Evolutionary conservation across 2,113 vertebrate genomes (phyloP).

Genomic region (Aptenodytes patagonicus): DNA sequence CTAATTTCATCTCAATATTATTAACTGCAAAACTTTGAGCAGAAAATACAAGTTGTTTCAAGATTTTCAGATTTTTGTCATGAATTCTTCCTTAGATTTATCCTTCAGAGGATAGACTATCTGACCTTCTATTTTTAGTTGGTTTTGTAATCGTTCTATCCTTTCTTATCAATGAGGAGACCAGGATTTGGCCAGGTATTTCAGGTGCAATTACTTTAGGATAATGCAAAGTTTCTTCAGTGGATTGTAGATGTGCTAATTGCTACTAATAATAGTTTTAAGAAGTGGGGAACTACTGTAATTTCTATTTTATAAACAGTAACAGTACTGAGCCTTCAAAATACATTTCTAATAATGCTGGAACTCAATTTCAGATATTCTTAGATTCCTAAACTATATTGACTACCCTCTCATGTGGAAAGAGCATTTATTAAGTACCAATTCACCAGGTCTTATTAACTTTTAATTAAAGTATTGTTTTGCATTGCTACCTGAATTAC

Average conservation of each 20-base stretch:
- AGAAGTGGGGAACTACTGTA: neutral
- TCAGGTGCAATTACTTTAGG: neutral
- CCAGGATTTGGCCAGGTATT: neutral
- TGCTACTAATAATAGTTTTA: neutral
- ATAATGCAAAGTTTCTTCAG: neutral
- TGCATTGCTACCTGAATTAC: neutral
- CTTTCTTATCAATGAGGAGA: neutral
- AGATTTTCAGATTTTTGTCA: neutral
- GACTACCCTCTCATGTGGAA: neutral
- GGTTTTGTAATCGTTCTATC: neutral
- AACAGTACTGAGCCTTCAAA: neutral
- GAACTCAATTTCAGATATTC: neutral
- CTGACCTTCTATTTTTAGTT: neutral
- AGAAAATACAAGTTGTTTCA: neutral
- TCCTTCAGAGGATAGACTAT: neutral
- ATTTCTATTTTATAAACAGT: neutral
- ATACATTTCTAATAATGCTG: neutral
- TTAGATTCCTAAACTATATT: neutral
- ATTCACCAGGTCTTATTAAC: neutral
- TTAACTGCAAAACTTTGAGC: neutral
- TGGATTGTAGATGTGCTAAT: neutral
- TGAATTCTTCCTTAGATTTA: neutral
- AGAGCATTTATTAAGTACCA: neutral
- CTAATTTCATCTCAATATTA: neutral
- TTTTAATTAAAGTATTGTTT: neutral